These are phyloP conservation scores for Acrocyrtus sp. DNA, from an alignment of 2,888 invertebrate species.

Conservation along the genomic window DNA sequence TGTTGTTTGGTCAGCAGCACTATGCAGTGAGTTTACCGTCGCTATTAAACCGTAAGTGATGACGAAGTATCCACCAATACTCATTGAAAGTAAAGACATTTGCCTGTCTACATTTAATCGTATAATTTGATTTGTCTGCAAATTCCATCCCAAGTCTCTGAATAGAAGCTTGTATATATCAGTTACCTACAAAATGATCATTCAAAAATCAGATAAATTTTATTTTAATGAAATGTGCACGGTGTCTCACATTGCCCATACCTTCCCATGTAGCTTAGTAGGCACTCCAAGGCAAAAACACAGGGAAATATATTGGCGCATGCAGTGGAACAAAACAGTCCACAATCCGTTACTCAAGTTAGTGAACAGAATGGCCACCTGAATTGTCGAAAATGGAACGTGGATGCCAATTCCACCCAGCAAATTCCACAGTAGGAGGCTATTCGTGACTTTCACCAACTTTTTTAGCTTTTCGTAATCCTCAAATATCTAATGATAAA, in stretches of 20 bases:
- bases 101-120: constrained; percentile 22
- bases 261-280: constrained; percentile 28
- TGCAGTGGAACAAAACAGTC: constrained; percentile 4
- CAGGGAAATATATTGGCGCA: constrained; percentile 4
- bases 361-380: constrained; percentile 10
- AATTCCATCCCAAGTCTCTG: no score
- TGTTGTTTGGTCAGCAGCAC: no score
- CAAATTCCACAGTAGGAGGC: neutral
- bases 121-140: neutral
- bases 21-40: constrained; percentile 1
- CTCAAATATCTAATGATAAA: neutral
- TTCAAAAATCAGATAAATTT: no score
- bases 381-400: constrained; percentile 27
- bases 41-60: constrained; percentile 26
- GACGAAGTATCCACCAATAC: constrained; percentile 19
- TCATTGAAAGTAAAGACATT: constrained; percentile 19
- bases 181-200: constrained; percentile 14
- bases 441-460: constrained; percentile 5
- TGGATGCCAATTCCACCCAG: constrained; percentile 3
- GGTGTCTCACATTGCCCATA: neutral
- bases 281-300: constrained; percentile 23
- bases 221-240: neutral
- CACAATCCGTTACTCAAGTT: neutral
- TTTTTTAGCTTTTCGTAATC: constrained; percentile 15
- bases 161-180: constrained; percentile 1